Evolutionary conservation across 1,140 invertebrate genomes (phyloP).

Genomic region (Drosophila equinoxialis): DNA sequence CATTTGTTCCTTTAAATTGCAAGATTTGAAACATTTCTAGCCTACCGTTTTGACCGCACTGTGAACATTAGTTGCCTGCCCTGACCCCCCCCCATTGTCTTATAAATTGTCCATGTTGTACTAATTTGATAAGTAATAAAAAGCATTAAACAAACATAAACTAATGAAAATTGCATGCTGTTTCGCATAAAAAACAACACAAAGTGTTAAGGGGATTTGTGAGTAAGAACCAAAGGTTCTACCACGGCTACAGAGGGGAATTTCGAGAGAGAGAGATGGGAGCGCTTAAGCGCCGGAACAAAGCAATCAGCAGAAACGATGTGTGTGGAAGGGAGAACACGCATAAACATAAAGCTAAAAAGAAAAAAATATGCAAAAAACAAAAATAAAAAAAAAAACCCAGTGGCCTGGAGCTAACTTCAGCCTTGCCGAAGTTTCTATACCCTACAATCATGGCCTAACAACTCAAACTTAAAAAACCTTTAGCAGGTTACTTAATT

Average conservation of each 20-base stretch:
- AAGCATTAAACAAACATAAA: conserved; percentile 18
- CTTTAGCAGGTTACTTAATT: no score
- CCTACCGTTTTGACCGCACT: not conserved
- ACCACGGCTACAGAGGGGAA: conserved; percentile 22
- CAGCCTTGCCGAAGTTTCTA: not conserved
- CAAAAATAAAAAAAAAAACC: conserved; percentile 33
- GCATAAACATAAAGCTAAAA: conserved; percentile 43
- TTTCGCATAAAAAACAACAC: conserved; percentile 36
- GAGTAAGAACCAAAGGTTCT: not conserved
- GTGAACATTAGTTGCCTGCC: no score
- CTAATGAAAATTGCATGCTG: conserved; percentile 33
- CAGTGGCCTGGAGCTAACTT: not conserved
- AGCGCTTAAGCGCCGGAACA: conserved; percentile 74
- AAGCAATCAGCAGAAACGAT: conserved; percentile 69
- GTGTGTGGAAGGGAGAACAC: conserved; percentile 46
- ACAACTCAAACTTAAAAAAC: no score
- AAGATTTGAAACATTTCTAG: conserved; percentile 20
- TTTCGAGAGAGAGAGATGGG: conserved; percentile 6
- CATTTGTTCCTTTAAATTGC: not conserved
- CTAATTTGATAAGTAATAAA: conserved; percentile 39
- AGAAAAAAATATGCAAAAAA: conserved; percentile 51
- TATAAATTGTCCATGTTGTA: not conserved
- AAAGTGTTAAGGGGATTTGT: conserved; percentile 38
- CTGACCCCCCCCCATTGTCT: not conserved
- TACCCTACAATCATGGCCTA: no score